Conservation (phyloP, 2,888 invertebrate species). For the Hedya salicella region DNA sequence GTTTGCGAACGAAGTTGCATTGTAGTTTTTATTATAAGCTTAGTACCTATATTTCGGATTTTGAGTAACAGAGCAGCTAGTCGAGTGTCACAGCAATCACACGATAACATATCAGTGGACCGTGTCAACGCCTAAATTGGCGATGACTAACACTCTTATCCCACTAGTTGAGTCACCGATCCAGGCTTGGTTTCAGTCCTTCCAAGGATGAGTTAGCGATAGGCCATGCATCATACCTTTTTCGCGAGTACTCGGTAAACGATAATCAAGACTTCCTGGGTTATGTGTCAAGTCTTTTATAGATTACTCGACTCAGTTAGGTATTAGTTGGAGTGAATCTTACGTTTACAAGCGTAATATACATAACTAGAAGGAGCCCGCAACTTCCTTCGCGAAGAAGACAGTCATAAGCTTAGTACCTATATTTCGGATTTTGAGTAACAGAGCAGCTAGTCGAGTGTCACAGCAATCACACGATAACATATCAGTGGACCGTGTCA, state of each 20-base stretch:
- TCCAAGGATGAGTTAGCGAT: background rate
- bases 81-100: background rate
- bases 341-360: no score
- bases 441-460: background rate
- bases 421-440: background rate
- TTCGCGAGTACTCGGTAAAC: constrained; percentile 2
- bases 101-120: constrained; percentile 21
- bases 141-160: constrained; percentile 21
- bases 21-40: no score
- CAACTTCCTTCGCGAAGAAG: no score
- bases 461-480: background rate
- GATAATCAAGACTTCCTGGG: constrained; percentile 13
- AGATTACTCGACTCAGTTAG: no score
- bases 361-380: no score
- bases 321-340: no score
- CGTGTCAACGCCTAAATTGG: constrained; percentile 24
- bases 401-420: no score
- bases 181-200: constrained; percentile 10
- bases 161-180: constrained; percentile 8
- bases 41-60: background rate
- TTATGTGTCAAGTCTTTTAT: background rate
- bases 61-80: background rate
- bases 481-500: constrained; percentile 23
- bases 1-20: no score
- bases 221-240: constrained; percentile 14